Conservation (phyloP, 2,888 invertebrate genomes). For the Celastrina argiolus region DNA sequence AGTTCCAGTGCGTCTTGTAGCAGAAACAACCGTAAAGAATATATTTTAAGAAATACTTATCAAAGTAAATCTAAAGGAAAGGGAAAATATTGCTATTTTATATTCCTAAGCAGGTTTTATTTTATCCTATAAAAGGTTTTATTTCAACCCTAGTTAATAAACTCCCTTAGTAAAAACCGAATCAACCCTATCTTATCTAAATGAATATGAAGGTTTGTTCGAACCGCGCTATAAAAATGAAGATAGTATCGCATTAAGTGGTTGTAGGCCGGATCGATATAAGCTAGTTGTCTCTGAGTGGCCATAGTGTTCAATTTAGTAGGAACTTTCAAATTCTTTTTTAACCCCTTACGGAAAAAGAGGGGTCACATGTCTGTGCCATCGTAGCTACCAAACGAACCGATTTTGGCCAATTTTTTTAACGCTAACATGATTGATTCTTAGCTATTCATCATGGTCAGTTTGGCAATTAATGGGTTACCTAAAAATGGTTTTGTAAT, state of each 20-base stretch:
- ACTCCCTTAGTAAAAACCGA: background rate
- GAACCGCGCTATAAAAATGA: constrained; percentile 6
- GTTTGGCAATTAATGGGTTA: no score
- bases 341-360: no score
- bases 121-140: background rate
- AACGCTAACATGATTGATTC: no score
- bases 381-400: no score
- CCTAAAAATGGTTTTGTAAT: no score
- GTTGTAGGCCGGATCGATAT: constrained; percentile 1
- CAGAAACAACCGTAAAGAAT: background rate
- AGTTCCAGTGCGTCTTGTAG: no score
- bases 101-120: background rate
- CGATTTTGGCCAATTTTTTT: no score
- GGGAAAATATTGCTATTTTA: background rate
- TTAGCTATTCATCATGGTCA: no score
- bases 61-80: background rate
- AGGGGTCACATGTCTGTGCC: no score
- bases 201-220: constrained; percentile 13
- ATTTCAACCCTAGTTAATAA: constrained; percentile 1
- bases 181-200: constrained; percentile 4
- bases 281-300: background rate
- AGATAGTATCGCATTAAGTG: constrained; percentile 4
- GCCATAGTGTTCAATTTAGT: background rate
- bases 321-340: no score
- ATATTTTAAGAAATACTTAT: background rate